phyloP scores from a whole-genome alignment of 2,797 vertebrate genomes.

The Morus bassanus region DNA sequence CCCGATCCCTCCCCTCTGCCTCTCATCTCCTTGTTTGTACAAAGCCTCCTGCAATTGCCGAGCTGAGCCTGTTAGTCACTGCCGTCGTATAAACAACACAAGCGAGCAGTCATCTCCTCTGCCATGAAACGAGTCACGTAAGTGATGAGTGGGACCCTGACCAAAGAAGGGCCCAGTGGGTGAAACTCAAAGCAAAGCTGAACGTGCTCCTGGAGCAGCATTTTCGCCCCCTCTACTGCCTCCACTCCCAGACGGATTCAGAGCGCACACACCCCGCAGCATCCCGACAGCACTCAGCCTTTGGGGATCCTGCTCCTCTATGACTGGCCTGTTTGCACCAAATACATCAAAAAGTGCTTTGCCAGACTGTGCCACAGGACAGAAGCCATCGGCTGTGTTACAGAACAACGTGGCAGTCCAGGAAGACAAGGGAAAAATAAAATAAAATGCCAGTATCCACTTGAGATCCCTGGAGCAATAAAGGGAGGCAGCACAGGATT shows the following conservation, averaged over 20 bases:
- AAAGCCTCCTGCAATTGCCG: neutral
- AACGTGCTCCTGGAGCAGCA: neutral
- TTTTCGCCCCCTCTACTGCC: neutral
- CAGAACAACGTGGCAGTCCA: neutral
- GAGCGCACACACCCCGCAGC: fast-evolving
- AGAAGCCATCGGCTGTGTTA: neutral
- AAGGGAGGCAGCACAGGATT: conserved; percentile 31
- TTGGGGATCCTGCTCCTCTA: fast-evolving
- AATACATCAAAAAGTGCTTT: neutral
- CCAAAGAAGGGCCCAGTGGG: neutral
- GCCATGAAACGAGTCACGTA: neutral
- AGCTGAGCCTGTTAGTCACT: neutral
- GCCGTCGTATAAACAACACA: neutral
- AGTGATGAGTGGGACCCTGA: neutral
- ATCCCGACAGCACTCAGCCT: fast-evolving
- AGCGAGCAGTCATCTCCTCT: neutral
- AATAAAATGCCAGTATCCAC: conserved; percentile 1
- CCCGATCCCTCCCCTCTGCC: conserved; percentile 18
- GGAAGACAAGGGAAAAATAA: neutral
- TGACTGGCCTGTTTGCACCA: neutral
- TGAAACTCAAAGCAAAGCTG: neutral
- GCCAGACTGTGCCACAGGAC: neutral
- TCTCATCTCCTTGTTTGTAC: conserved; percentile 57
- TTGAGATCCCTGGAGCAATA: conserved; percentile 46
- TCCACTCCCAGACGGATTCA: fast-evolving